Evolutionary conservation across 2,113 vertebrate genomes (phyloP).

Genomic region (Engraulis encrasicolus): DNA sequence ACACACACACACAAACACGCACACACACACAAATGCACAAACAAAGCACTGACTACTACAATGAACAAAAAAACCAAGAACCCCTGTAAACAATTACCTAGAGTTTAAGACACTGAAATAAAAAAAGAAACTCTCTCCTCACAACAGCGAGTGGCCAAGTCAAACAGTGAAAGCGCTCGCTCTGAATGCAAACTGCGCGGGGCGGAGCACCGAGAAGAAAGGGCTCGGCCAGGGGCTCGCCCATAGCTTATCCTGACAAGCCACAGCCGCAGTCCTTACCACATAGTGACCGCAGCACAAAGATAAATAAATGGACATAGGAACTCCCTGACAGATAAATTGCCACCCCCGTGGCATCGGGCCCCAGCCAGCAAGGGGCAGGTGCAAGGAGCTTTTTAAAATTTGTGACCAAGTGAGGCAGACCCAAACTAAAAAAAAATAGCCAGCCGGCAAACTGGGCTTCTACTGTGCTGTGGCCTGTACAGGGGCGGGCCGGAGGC

Average conservation of each 20-base stretch:
- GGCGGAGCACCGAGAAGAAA: neutral
- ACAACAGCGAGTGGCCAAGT: neutral
- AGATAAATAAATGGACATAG: conserved; percentile 14
- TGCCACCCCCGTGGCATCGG: neutral
- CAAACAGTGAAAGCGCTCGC: neutral
- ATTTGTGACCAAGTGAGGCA: conserved; percentile 1
- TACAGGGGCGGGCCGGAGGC: neutral
- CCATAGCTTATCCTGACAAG: neutral
- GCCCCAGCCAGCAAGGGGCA: neutral
- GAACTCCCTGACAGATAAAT: conserved; percentile 10
- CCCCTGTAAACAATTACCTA: neutral
- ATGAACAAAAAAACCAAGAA: neutral
- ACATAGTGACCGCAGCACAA: neutral
- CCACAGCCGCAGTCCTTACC: neutral
- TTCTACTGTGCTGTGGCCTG: neutral
- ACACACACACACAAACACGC: too few species aligned
- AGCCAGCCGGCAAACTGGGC: too few species aligned
- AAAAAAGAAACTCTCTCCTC: neutral
- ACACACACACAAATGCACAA: too few species aligned
- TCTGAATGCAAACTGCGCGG: neutral
- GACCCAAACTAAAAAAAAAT: neutral
- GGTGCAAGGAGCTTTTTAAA: neutral
- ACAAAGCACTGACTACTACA: neutral
- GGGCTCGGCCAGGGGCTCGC: neutral
- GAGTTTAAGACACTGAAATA: neutral